These are phyloP conservation scores for Drosophila kohkoa DNA, from an alignment of 1,140 invertebrate species.

Conservation along the genomic window DNA sequence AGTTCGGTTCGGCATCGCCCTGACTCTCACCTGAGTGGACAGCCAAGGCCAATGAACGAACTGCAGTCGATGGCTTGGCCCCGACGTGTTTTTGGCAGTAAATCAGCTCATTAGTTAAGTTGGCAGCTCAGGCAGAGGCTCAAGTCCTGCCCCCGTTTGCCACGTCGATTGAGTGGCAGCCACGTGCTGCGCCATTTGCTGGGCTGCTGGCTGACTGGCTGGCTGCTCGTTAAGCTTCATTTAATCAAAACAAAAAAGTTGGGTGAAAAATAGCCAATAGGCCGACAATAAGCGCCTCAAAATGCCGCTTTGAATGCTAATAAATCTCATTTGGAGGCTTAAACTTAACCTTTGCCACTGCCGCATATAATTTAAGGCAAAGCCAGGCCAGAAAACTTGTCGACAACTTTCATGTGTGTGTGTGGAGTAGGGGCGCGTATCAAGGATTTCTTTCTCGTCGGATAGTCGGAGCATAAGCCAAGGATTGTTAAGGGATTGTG, in stretches of 20 bases:
- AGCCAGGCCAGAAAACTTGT: conserved; percentile 29
- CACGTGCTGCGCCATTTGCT: conserved; percentile 42
- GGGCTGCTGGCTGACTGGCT: too few species aligned
- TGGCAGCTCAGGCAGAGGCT: conserved; percentile 47
- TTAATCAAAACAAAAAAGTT: conserved; percentile 84
- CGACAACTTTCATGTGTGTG: conserved; percentile 21
- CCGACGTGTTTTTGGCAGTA: conserved; percentile 69
- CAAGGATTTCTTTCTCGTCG: not conserved
- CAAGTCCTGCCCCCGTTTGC: conserved; percentile 7
- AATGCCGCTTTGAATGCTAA: conserved; percentile 82
- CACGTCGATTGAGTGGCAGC: conserved; percentile 23
- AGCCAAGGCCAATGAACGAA: conserved; percentile 15
- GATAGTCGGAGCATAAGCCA: conserved; percentile 58
- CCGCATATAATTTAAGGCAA: conserved; percentile 65
- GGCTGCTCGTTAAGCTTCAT: conserved; percentile 77
- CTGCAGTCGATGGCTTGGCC: conserved; percentile 66
- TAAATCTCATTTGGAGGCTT: conserved; percentile 77
- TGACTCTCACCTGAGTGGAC: not conserved
- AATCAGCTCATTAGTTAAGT: conserved; percentile 84
- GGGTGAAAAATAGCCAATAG: conserved; percentile 73
- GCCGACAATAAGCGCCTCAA: conserved; percentile 61
- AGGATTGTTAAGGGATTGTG: conserved; percentile 52
- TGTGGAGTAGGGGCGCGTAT: not conserved
- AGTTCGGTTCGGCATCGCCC: not conserved
- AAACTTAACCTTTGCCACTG: conserved; percentile 57